Evolutionary conservation across 2,113 vertebrate genomes (phyloP), one percentile per base, ranked within the genome.

Genomic region (Ameiurus melas): DNA sequence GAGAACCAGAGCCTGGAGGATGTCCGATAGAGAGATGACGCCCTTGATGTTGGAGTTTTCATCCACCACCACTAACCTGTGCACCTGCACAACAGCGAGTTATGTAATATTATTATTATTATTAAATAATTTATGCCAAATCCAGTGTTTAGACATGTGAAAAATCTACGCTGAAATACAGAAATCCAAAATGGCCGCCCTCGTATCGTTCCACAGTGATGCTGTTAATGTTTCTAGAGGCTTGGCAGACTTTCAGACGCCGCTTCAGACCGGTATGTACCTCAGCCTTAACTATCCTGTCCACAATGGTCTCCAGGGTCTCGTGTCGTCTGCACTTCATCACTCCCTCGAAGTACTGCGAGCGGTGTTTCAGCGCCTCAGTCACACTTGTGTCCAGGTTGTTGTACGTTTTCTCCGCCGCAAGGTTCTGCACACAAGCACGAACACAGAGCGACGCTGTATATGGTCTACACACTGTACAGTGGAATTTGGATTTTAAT

Each of bases 341-440:
- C 27, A 99, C 98, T 53, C 98, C 98, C 94, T 99, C 98, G 9
- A 99, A 99, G 94, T 99, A 99, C 95, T 99, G 98, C 0, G 97
- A 99, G 53, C 98, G 97, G 94, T 99, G 98, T 92, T 96, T 97
- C 17, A 99, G 96, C 25, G 98, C 98, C 95, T 99, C 97, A 0
- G 98, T 99, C 94, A 99, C 98, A 0, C 97, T 98, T 92, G 98
- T 97, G 94, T 99, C 98, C 93, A 99, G 95, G 94, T 99, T 99
- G 94, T 99, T 99, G 94, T 99, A 99, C 0, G 98, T 99, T 93
- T 99, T 99, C 93, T 99, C 98, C 93, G 98, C 97, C 94, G 98
- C 98, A 94, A 99, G 95, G 92, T 99, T 99, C 98, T 99, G 92
- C 22, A 90, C 87, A 90, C 25, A 85, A 22, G 36, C 43, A 89